Base-by-base conservation (phyloP, 2,797 vertebrate genomes). In the Lepidocolaptes lacrymiger region DNA sequence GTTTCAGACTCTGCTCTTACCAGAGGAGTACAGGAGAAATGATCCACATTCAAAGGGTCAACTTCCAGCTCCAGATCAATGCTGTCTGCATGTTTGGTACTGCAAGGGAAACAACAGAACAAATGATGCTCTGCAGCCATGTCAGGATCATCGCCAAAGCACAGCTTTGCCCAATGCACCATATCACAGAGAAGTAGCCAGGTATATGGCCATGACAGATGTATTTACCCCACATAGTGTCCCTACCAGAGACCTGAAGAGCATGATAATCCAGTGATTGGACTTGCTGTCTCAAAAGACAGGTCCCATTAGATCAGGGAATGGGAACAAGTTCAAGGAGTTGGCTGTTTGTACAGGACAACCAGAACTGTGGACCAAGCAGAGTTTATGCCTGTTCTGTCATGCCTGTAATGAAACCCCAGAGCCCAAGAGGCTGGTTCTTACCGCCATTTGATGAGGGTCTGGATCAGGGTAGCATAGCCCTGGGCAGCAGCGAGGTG, bases 21-120 rank as follows among this genome's bases (percentile, higher is more conserved):
- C 99, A 99, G 98, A 52, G 99, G 99, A 17, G 99, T 99, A 96
- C 99, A 99, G 93, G 99, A 99, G 98, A 99, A 99, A 97, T 99
- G 99, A 98, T 99, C 99, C 78, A 99, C 99, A 54, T 99, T 99
- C 95, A 99, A 98, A 92, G 99, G 99, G 97, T 99, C 99, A 52
- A 99, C 99, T 97, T 99, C 99, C 92, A 99, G 98, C 96, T 99
- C 99, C 98, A 99, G 96, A 95, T 99, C 99, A 69, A 99, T 99
- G 96, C 99, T 99, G 91, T 99, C 99, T 56, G 99, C 99, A 49
- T 99, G 99, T 96, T 99, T 99, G 69, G 99, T 99, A 96, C 99
- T 99, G 97, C 62, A 96, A 62, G 66, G 24, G 44, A 93, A 30
- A 95, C 41, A 72, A 72, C 1, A 85, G 67, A 83, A 32, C 8